Percentiles rank a stretch among this genome's conserved stretches.
Conservation (phyloP, 1,140 invertebrate genomes). For the Odontomachus brunneus region DNA sequence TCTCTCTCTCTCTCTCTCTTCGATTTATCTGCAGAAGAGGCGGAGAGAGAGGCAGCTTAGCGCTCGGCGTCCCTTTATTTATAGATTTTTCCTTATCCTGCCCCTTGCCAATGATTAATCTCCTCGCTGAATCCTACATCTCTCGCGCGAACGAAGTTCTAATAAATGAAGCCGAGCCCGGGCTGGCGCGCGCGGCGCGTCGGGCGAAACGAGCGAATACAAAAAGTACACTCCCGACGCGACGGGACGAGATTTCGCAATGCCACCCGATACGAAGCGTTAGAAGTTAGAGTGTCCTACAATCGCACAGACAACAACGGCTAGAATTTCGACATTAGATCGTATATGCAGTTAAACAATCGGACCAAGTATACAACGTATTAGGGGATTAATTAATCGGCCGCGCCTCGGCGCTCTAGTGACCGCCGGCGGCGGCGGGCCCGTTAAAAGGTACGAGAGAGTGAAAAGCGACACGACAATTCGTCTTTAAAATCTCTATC, state of each 20-base stretch:
- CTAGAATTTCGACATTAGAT: conserved; percentile 68
- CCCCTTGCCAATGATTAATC: background rate
- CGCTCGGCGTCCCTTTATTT: background rate
- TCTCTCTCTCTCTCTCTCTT: no score
- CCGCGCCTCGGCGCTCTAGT: conserved; percentile 28
- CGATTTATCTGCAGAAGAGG: background rate
- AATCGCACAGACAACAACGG: conserved; percentile 56
- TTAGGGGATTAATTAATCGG: conserved; percentile 73
- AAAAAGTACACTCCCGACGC: conserved; percentile 27
- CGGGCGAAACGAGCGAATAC: background rate
- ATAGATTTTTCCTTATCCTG: conserved; percentile 3
- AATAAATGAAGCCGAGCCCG: background rate
- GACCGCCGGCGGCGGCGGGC: background rate
- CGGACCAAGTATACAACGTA: conserved; percentile 66
- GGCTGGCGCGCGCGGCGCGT: no score
- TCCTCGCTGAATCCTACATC: background rate
- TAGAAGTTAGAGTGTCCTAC: conserved; percentile 1
- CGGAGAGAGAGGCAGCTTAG: background rate
- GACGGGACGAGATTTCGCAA: conserved; percentile 19
- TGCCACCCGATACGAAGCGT: conserved; percentile 22
- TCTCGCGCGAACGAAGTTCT: background rate
- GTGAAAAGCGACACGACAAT: conserved; percentile 56
- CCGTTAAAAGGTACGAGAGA: conserved; percentile 46
- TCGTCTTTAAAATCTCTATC: conserved; percentile 62
- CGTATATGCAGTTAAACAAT: conserved; percentile 80